Percentiles rank a stretch among this genome's conserved stretches.
phyloP scores from a whole-genome alignment of 2,888 invertebrate species.

The Andrena praecox region DNA sequence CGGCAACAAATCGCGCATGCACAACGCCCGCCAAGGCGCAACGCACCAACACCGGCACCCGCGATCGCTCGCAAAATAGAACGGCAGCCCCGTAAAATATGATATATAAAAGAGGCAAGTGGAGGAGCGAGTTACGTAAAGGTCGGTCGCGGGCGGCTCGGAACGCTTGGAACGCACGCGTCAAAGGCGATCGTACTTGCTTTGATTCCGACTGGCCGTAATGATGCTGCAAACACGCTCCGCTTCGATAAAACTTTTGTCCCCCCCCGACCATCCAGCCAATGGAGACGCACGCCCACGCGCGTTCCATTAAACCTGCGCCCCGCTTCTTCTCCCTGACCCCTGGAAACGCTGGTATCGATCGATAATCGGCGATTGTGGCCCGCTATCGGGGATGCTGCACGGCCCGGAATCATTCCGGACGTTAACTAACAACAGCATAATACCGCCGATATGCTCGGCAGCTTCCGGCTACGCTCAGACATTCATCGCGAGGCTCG shows the following conservation, averaged over 20 bases:
- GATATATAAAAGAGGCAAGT: slow-evolving; percentile 24
- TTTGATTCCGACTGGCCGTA: slow-evolving; percentile 39
- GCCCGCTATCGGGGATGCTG: too few relatives aligned
- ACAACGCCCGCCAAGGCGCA: background rate
- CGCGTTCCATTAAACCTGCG: background rate
- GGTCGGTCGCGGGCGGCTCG: slow-evolving; percentile 15
- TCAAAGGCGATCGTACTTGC: slow-evolving; percentile 38
- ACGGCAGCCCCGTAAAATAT: slow-evolving; percentile 21
- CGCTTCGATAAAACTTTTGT: slow-evolving; percentile 20
- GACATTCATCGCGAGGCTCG: background rate
- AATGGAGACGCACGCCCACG: background rate
- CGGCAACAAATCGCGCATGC: slow-evolving; percentile 37
- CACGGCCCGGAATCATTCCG: background rate
- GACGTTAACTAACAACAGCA: background rate
- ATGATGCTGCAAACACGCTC: slow-evolving; percentile 21
- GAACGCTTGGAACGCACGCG: slow-evolving; percentile 11
- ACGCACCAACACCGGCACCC: background rate
- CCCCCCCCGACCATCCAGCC: background rate
- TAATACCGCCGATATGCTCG: slow-evolving; percentile 10
- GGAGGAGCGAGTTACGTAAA: slow-evolving; percentile 35
- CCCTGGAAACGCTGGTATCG: background rate
- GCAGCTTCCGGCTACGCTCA: background rate
- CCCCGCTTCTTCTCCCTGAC: background rate
- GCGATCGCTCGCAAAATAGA: slow-evolving; percentile 10
- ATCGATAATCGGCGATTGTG: background rate